Conservation (phyloP, 1,140 invertebrate species). For the Drosophila cardini region DNA sequence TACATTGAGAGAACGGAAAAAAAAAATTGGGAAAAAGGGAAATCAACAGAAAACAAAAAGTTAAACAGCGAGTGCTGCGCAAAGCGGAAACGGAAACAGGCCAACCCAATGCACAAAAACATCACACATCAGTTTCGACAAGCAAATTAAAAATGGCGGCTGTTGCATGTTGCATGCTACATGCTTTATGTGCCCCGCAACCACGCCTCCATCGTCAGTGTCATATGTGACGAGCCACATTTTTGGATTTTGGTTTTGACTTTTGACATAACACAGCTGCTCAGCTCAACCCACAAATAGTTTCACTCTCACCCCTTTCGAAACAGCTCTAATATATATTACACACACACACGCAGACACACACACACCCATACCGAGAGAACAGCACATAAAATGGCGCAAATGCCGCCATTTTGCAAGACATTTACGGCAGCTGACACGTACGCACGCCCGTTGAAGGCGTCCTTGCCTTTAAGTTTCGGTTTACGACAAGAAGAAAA, state of each 20-base stretch:
- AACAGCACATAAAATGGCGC: constrained; percentile 46
- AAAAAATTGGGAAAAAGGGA: constrained; percentile 5
- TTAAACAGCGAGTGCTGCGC: constrained; percentile 25
- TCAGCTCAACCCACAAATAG: constrained; percentile 61
- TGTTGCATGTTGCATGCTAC: constrained; percentile 62
- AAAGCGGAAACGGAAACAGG: constrained; percentile 72
- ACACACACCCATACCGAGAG: constrained; percentile 17
- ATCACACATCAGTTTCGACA: constrained; percentile 63
- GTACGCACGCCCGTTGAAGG: constrained; percentile 35
- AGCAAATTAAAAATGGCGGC: constrained; percentile 76
- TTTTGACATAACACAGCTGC: constrained; percentile 72
- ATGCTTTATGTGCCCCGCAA: constrained; percentile 37
- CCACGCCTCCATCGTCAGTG: not conserved
- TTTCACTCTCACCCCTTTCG: constrained; percentile 8
- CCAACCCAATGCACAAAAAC: constrained; percentile 46
- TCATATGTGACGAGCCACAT: constrained; percentile 27
- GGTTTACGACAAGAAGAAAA: constrained; percentile 41
- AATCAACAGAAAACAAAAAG: constrained; percentile 28
- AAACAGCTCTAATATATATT: not conserved
- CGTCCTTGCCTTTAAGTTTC: constrained; percentile 43
- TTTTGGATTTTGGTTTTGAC: constrained; percentile 57
- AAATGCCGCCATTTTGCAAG: constrained; percentile 55
- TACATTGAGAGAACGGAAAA: constrained; percentile 48
- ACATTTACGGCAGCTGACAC: constrained; percentile 57
- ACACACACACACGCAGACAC: not conserved